Percentiles rank a stretch among this genome's conserved stretches.
Evolutionary conservation across 2,888 invertebrate genomes (phyloP).

Genomic region (Morpho achilles): DNA sequence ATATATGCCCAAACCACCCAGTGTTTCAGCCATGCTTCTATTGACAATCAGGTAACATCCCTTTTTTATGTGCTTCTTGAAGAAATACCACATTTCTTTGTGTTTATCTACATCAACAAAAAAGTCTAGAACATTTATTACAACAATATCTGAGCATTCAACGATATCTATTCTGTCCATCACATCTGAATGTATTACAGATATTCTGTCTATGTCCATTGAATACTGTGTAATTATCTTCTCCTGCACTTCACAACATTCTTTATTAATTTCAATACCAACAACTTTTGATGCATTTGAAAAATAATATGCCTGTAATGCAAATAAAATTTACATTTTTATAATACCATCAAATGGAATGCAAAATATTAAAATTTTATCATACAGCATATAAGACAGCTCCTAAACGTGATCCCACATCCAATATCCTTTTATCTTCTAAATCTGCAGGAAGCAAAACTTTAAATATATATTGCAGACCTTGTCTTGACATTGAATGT

Average conservation of each 20-base stretch:
- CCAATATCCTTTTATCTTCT: constrained; percentile 78
- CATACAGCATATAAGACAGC: constrained; percentile 84
- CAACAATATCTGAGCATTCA: constrained; percentile 77
- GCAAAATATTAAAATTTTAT: constrained; percentile 22
- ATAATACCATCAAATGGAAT: neutral
- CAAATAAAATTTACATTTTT: constrained; percentile 7
- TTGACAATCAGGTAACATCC: constrained; percentile 79
- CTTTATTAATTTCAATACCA: constrained; percentile 85
- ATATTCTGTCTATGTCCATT: constrained; percentile 69
- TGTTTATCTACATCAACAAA: constrained; percentile 81
- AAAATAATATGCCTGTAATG: constrained; percentile 79
- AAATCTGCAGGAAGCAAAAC: constrained; percentile 80
- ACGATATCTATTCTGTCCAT: constrained; percentile 75
- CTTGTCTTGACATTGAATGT: constrained; percentile 82
- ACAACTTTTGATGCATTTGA: constrained; percentile 78
- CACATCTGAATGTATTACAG: constrained; percentile 80
- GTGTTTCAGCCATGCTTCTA: constrained; percentile 77
- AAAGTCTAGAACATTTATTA: constrained; percentile 85
- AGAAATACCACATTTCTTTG: constrained; percentile 79
- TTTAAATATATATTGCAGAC: constrained; percentile 81
- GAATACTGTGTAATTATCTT: constrained; percentile 75
- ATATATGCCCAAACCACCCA: constrained; percentile 64
- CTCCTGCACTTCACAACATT: constrained; percentile 81
- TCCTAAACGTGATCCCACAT: constrained; percentile 85
- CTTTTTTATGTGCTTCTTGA: constrained; percentile 72